phyloP scores from a whole-genome alignment of 64 coral and sea anemone genomes.

The Montipora sp. region DNA sequence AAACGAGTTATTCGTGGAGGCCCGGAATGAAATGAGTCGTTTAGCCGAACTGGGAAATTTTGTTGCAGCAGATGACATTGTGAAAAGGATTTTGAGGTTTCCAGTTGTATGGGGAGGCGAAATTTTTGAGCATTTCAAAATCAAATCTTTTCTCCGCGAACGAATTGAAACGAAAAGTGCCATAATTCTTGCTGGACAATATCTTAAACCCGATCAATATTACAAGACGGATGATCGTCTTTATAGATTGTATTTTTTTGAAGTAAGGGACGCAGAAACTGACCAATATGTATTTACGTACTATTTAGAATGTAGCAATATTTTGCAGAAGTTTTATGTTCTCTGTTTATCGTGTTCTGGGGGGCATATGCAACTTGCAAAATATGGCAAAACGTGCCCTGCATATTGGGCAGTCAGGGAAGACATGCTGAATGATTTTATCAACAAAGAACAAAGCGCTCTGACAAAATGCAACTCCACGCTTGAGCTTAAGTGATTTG shows the following conservation, averaged over 20 bases:
- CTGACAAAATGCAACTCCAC: not conserved
- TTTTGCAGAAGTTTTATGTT: slow-evolving; percentile 47
- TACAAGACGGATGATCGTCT: slow-evolving; percentile 51
- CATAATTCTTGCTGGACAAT: slow-evolving; percentile 34
- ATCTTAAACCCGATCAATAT: slow-evolving; percentile 45
- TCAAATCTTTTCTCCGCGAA: slow-evolving; percentile 58
- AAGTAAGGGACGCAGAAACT: slow-evolving; percentile 27
- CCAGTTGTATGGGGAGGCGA: slow-evolving; percentile 32
- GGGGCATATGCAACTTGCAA: slow-evolving; percentile 41
- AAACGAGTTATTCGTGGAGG: slow-evolving; percentile 17
- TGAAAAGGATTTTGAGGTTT: slow-evolving; percentile 28
- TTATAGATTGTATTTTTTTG: slow-evolving; percentile 23
- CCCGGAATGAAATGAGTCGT: slow-evolving; percentile 17
- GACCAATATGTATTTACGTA: slow-evolving; percentile 47
- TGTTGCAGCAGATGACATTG: slow-evolving; percentile 24
- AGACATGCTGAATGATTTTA: slow-evolving; percentile 52
- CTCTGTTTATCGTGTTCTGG: slow-evolving; percentile 53
- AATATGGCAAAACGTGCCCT: slow-evolving; percentile 43
- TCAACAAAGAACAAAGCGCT: slow-evolving; percentile 9
- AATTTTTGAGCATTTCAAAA: slow-evolving; percentile 31
- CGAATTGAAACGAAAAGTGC: slow-evolving; percentile 37
- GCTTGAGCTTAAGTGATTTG: not conserved
- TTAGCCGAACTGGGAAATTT: slow-evolving; percentile 15
- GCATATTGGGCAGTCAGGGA: slow-evolving; percentile 68
- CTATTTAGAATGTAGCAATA: slow-evolving; percentile 67